Evolutionary conservation across 2,113 vertebrate genomes (phyloP).

Genomic region (Fulmarus glacialis): DNA sequence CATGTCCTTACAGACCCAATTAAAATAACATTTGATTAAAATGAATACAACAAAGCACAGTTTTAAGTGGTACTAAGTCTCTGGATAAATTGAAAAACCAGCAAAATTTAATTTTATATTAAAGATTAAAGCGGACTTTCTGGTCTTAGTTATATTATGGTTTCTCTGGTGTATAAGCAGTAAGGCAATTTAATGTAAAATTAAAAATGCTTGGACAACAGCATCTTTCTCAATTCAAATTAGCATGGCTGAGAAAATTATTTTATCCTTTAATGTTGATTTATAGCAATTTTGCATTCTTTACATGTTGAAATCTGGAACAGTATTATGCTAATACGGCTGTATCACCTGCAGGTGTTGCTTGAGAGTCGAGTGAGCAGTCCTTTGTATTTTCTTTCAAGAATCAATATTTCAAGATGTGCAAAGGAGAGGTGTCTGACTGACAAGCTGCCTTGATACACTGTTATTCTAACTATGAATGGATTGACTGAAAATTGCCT

Average conservation of each 20-base stretch:
- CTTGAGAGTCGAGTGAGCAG: neutral
- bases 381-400: conserved; percentile 13
- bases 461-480: neutral
- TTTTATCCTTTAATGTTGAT: conserved; percentile 26
- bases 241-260: conserved; percentile 15
- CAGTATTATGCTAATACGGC: neutral
- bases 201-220: conserved; percentile 6
- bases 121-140: conserved; percentile 46
- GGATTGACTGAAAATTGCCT: conserved; percentile 1
- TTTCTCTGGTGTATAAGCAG: conserved; percentile 32
- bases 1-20: conserved; percentile 58
- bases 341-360: neutral
- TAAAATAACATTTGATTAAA: conserved; percentile 64
- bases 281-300: conserved; percentile 10
- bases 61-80: conserved; percentile 16
- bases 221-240: neutral
- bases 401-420: conserved; percentile 10
- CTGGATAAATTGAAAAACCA: conserved; percentile 42
- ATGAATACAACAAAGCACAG: conserved; percentile 29
- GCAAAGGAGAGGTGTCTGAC: neutral
- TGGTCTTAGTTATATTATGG: conserved; percentile 1
- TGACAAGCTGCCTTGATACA: neutral
- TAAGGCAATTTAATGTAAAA: conserved; percentile 18
- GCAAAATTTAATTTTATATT: conserved; percentile 56
- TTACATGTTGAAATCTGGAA: neutral